phyloP scores from a whole-genome alignment of 1,140 invertebrate genomes.

The Hyles vespertilio region DNA sequence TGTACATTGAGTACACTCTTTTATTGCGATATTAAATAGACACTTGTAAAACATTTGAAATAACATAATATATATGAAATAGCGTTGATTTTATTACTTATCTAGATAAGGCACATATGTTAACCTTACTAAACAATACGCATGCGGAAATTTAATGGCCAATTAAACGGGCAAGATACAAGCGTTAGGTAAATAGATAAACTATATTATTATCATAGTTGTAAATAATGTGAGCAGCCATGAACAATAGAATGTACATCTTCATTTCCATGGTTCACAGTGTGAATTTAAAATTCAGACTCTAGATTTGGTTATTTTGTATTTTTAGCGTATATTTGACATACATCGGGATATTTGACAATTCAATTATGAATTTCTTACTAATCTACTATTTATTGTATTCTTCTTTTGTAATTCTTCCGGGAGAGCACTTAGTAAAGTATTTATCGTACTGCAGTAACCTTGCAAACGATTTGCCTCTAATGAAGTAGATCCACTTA shows the following conservation, averaged over 20 bases:
- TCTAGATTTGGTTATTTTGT: too few relatives aligned
- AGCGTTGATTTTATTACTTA: neutral
- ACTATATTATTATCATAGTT: neutral
- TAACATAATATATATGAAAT: neutral
- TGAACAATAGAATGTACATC: neutral
- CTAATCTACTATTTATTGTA: too few relatives aligned
- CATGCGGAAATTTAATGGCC: too few relatives aligned
- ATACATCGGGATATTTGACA: too few relatives aligned
- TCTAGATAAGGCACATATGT: constrained; percentile 10
- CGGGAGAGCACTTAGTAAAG: neutral
- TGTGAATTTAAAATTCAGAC: neutral
- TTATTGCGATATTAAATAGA: too few relatives aligned
- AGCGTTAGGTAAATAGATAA: neutral
- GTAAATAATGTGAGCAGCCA: neutral
- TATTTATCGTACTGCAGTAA: neutral
- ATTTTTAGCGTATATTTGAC: too few relatives aligned
- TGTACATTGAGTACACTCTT: too few relatives aligned
- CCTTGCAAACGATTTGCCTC: neutral
- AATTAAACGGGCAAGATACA: too few relatives aligned
- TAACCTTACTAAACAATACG: too few relatives aligned
- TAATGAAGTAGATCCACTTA: constrained; percentile 14
- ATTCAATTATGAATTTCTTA: too few relatives aligned
- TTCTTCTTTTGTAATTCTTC: too few relatives aligned
- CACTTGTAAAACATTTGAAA: too few relatives aligned
- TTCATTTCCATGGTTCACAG: neutral